These are phyloP conservation scores for Pogonomyrmex californicus DNA, from an alignment of 1,140 invertebrate species.

Conservation along the genomic window DNA sequence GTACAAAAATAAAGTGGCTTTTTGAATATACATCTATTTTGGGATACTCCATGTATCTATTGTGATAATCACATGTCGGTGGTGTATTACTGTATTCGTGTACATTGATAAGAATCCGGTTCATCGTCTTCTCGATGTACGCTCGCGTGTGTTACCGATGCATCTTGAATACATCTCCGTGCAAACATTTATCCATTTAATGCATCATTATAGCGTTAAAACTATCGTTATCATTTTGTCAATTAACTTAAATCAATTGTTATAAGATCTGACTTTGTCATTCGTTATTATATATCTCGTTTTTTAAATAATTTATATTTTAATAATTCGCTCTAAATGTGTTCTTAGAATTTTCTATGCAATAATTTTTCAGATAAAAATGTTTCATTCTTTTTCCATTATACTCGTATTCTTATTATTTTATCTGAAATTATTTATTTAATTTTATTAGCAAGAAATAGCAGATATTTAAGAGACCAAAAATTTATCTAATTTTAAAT, in stretches of 20 bases:
- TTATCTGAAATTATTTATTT: neutral
- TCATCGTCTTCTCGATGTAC: conserved; percentile 33
- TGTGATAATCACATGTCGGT: conserved; percentile 25
- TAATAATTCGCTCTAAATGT: neutral
- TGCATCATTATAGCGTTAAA: neutral
- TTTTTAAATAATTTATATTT: neutral
- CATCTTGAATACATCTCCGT: conserved; percentile 9
- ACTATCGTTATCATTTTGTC: neutral
- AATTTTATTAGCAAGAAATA: neutral
- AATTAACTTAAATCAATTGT: conserved; percentile 10
- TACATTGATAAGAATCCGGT: conserved; percentile 49
- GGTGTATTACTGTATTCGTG: conserved; percentile 1
- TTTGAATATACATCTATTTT: conserved; percentile 10
- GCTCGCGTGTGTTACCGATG: neutral
- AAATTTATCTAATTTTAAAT: neutral
- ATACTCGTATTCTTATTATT: neutral
- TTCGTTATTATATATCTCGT: neutral
- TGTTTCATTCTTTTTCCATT: neutral
- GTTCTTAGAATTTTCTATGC: neutral
- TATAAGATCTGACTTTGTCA: neutral
- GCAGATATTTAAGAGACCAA: neutral
- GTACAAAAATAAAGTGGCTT: neutral
- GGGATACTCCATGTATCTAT: conserved; percentile 13
- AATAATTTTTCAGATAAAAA: neutral
- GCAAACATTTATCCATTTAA: neutral